Evolutionary conservation across 1,140 invertebrate species (phyloP), one percentile per base, ranked within the genome.

Genomic region (Stenopsyche tienmushanensis): DNA sequence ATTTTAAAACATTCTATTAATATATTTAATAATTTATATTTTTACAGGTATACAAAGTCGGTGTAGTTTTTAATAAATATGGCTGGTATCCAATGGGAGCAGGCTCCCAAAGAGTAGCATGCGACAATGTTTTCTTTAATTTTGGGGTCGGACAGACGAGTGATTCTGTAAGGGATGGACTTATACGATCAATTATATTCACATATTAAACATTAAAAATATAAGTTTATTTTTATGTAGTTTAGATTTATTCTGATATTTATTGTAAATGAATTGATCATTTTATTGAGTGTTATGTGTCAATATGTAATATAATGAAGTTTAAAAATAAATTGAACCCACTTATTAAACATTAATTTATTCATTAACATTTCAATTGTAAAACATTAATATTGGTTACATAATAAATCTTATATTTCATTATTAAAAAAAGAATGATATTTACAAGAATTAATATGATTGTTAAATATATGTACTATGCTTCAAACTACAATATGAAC

Each of bases 41-140:
- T 39, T 39, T 7, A 44, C 75, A 87, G 83, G 82, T 87, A 41
- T 92, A 92, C 74, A 87, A 89, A 75, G 85, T 92, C 58, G 89
- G 87, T 13, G 89, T 92, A 10, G 88, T 90, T 44, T 86, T 92
- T 76, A 91, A 91, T 76, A 90, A 90, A 75, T 78, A 84, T 63
- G 90, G 90, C 13, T 87, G 85, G 82, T 92, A 92, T 78, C 89
- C 88, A 9, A 86, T 87, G 76, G 89, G 87, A 54, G 80, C 82
- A 8, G 89, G 88, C 73, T 79, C 83, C 0, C 81, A 83, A 69
- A 83, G 57, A 41, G 82, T 86, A 23, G 77, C 76, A 10, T 85
- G 85, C 57, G 85, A 90, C 74, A 83, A 81, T 20, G 87, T 90
- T 18, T 83, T 84, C 70, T 92, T 92, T 77, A 84, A 84, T 66